A percentile compares a stretch with the other conserved stretches of the same genome.
Conservation (phyloP, 2,113 vertebrate genomes). For the Globicephala melas region DNA sequence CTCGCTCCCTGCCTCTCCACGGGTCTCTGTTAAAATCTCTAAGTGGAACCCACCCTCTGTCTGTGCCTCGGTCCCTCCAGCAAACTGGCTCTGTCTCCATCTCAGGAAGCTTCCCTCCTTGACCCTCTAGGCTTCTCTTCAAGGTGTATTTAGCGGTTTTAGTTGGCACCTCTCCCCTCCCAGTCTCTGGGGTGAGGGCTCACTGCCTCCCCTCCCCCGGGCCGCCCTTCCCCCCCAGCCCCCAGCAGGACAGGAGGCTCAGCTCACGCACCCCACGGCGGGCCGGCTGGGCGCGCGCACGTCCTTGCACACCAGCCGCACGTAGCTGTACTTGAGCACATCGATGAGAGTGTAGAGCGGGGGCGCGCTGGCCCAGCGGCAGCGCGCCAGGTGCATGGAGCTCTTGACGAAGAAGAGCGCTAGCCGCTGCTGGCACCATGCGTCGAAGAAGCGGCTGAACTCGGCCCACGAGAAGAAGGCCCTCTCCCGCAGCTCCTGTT, state of each 20-base stretch:
- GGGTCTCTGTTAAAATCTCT: neutral
- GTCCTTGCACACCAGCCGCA: conserved; percentile 75
- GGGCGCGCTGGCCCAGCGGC: conserved; percentile 67
- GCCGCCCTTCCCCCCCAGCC: neutral
- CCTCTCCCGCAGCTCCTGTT: conserved; percentile 68
- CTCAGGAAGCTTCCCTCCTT: neutral
- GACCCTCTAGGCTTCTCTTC: neutral
- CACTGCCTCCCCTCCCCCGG: too few relatives aligned
- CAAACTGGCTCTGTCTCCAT: neutral
- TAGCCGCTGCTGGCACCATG: conserved; percentile 73
- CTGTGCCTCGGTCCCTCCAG: neutral
- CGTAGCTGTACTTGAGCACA: conserved; percentile 77
- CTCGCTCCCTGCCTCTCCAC: neutral
- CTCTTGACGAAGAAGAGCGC: conserved; percentile 73
- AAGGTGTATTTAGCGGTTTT: neutral
- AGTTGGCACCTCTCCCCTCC: neutral
- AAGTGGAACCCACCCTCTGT: neutral
- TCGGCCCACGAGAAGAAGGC: conserved; percentile 78
- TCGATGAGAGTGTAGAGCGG: conserved; percentile 69
- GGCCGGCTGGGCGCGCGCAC: conserved; percentile 58
- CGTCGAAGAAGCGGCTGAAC: conserved; percentile 75
- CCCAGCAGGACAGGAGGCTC: neutral
- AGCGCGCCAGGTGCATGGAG: conserved; percentile 70
- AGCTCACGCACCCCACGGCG: conserved; percentile 62
- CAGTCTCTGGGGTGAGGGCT: neutral